Base-by-base conservation (phyloP, 2,888 invertebrate species). In the Lasioglossum lativentre region DNA sequence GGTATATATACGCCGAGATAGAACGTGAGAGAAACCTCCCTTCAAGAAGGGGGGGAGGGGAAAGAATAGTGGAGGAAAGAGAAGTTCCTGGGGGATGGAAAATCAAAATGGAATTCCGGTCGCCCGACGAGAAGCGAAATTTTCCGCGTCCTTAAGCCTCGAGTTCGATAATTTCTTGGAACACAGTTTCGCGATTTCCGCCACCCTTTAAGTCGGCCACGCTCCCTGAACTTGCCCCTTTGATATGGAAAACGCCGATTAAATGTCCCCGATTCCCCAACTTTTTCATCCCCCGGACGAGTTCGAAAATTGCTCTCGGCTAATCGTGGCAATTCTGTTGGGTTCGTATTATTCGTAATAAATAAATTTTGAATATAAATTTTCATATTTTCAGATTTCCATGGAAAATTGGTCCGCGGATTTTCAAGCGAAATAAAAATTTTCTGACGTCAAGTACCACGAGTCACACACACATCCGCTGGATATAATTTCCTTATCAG, bases 121-220 rank as follows among this genome's bases (percentile, higher is more conserved):
- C 82, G 80, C 78, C 75, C 63, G 85, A 76, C 78, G 88, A 85
- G 80, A 89, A 87, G 90, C 83, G 86, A 90, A 93, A 93, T 93
- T 93, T 93, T 92, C 92, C 91, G 89, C 90, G 85, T 91, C 91
- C 91, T 93, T 93, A 90, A 93, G 80, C 87, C 86, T 80, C 88
- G 82, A 92, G 92, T 92, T 93, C 90, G 88, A 91, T 92, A 92
- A 93, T 93, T 89, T 66, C 91, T 88, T 82, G 82, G 86, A 88
- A 92, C 91, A 92, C 90, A 91, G 90, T 91, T 89, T 89, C 82
- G n/a, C 88, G 90, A 91, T 80, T 90, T 90, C 86, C 85, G 83
- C 19, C 66, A 89, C 88, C 88, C 89, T 87, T 88, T 87, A 82
- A 84, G 75, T 75, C 75, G 73, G 70, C 63, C 66, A 56, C 70